Evolutionary conservation across 2,888 invertebrate species (phyloP).

Genomic region (Ephialtes manifestator): DNA sequence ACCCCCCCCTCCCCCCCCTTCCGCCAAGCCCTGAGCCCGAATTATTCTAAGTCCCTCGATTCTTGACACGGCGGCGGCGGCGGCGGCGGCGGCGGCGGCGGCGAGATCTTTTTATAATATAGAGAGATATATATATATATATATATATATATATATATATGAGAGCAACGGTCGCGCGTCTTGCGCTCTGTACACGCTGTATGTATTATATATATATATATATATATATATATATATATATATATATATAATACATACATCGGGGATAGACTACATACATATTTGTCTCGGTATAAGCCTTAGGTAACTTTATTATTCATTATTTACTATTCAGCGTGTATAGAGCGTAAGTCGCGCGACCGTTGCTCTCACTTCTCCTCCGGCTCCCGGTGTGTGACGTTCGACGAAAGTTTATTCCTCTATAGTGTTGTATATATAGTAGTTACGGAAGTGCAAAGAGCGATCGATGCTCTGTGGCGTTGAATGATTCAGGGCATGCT

Average conservation of each 20-base stretch:
- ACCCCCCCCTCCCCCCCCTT: too few species aligned
- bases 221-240: conserved; percentile 57
- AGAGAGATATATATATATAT: too few species aligned
- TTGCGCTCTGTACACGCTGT: too few species aligned
- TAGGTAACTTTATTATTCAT: conserved; percentile 73
- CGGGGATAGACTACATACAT: conserved; percentile 36
- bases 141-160: too few species aligned
- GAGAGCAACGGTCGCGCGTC: too few species aligned
- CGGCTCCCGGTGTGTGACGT: conserved; percentile 38
- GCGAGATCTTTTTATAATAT: too few species aligned
- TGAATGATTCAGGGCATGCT: conserved; percentile 68
- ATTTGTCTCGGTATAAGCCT: conserved; percentile 59
- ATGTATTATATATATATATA: conserved; percentile 56
- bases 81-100: too few species aligned
- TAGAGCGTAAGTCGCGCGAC: conserved; percentile 54
- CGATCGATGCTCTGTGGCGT: conserved; percentile 58
- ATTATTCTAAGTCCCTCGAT: too few species aligned
- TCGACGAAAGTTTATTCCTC: conserved; percentile 32
- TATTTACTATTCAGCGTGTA: conserved; percentile 67
- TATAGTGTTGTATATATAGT: conserved; percentile 32
- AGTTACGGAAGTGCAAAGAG: conserved; percentile 69
- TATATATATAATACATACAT: conserved; percentile 49
- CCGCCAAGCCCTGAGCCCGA: too few species aligned
- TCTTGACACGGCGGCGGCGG: too few species aligned
- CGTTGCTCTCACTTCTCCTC: conserved; percentile 47